Evolutionary conservation across 2,888 invertebrate genomes (phyloP), one percentile per base, ranked within the genome.

Genomic region (Ophion obscuratus): DNA sequence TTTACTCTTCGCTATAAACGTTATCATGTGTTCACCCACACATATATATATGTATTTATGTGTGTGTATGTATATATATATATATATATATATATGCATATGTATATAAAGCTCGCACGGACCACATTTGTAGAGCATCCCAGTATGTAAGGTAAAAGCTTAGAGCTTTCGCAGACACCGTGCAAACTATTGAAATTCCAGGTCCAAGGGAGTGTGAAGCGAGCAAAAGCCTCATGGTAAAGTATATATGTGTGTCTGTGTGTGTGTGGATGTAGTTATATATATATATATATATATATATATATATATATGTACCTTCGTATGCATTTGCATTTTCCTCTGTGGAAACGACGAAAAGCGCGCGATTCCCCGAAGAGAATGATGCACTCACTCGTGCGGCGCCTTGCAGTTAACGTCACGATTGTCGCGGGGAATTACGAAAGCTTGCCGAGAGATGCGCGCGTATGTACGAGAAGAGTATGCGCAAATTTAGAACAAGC

Each of bases 401-500:
- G 85, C 67, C 79, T 36, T 44, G 67, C 70, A 67, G 62, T 86
- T 85, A 77, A 83, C 71, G 87, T 84, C 68, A 80, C 79, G 67
- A 77, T 83, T 76, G 79, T 77, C 86, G 85, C 68, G 79, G 81
- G 64, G 68, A 36, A 80, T 85, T 76, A 80, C 79, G 80, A 85
- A 85, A 83, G 82, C 71, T 71, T 70, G 61, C 53, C 67, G 64
- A 61, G 59, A 57, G n/a, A 74, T 27, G 68, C 40, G 40, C 77
- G 36, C 67, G 62, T 84, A 75, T 68, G 73, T 83, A 74, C 87
- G 86, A 84, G 83, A 86, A 90, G 86, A 83, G 73, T 76, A 87
- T 85, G 74, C 84, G 87, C 89, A 89, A 90, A 90, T 89, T 91
- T 91, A 91, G 88, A 89, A 90, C 89, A 87, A 89, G 87, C 81